phyloP scores from a whole-genome alignment of 2,797 vertebrate species.

The Rousettus madagascariensis region DNA sequence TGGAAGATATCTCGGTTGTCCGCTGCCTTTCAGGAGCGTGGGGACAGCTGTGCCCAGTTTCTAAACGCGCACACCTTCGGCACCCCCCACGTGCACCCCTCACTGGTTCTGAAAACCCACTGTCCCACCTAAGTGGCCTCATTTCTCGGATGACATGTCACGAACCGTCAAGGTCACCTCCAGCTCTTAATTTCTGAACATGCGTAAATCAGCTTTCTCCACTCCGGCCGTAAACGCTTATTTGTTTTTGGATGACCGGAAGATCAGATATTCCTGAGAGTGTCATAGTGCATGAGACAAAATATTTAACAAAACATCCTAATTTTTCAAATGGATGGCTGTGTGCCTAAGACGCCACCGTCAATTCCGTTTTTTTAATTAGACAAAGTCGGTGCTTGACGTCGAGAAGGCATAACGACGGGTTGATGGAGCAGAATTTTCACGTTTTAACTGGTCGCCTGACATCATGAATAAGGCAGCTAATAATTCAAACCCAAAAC shows the following conservation, averaged over 20 bases:
- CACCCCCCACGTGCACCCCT: accelerated
- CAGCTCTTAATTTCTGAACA: neutral
- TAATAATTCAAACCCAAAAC: slow-evolving; percentile 13
- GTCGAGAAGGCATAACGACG: neutral
- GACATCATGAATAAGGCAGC: neutral
- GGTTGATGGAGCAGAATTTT: neutral
- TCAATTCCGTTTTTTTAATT: neutral
- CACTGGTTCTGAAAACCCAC: accelerated
- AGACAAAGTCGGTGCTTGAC: neutral
- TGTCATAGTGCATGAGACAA: neutral
- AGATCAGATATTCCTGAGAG: slow-evolving; percentile 43
- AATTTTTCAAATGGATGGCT: neutral
- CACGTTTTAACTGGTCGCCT: slow-evolving; percentile 12
- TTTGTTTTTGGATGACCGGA: slow-evolving; percentile 55
- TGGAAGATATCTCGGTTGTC: slow-evolving; percentile 9
- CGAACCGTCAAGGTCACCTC: neutral
- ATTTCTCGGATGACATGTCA: neutral
- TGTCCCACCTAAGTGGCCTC: neutral
- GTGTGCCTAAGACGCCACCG: neutral
- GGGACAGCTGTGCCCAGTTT: neutral
- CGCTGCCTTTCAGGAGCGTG: neutral
- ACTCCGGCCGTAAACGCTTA: neutral
- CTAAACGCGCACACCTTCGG: neutral
- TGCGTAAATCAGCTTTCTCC: neutral
- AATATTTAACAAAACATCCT: slow-evolving; percentile 8